Base-by-base conservation (phyloP, 1,140 invertebrate genomes). In the Cotesia vestalis region DNA sequence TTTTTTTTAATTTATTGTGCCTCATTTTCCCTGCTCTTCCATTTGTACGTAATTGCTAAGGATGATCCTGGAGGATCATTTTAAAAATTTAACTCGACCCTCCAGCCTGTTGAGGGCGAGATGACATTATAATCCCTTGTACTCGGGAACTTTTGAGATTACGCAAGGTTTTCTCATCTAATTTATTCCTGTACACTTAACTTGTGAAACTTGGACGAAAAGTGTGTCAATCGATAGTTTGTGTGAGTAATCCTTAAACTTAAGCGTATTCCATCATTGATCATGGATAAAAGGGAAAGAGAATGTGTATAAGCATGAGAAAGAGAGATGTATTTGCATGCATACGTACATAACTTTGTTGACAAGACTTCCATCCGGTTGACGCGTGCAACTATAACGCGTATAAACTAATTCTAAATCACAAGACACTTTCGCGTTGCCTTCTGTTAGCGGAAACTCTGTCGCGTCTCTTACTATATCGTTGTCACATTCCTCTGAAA, bases 221-320 rank as follows among this genome's bases (percentile, higher is more conserved):
- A 64, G 62, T 64, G 62, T 64, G 38, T n/a, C 62, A n/a, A 64
- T 64, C 62, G 62, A 64, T 64, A 64, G 62, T 64, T 64, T 27
- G 9, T 11, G 2, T 0, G 40, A 46, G 35, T 64, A n/a, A 27
- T 12, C 6, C 62, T 64, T 62, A 34, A 20, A 60, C 53, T 55
- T n/a, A n/a, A n/a, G 53, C 12, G 12, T 11, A 46, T 46, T 8
- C 40, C 5, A 46, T 46, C 40, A 46, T 46, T 46, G 40, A 46
- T 8, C 6, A 46, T 46, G 11, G 40, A 46, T 46, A 8, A 20
- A 57, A 57, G 17, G 12, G n/a, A 9, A 20, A 20, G 17, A 20
- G 53, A 57, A 4, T 57, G 3, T 2, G 27, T 1, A 27, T 27
- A 27, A 2, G 3, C 27, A 27, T 27, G 17, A 20, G 53, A 17